Conservation (phyloP, 1,140 invertebrate species). For the Helicoverpa armigera region DNA sequence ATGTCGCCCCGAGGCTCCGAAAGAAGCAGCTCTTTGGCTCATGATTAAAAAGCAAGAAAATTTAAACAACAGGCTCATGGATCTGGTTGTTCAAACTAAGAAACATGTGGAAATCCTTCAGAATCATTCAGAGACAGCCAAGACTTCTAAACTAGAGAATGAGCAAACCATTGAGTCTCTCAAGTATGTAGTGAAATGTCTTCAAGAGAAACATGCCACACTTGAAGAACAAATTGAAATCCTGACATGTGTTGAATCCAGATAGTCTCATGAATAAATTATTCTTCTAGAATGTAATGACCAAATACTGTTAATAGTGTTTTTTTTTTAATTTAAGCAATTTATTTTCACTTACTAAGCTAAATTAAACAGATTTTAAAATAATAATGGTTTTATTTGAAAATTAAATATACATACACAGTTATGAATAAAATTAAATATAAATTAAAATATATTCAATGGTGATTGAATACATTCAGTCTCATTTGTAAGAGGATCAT, state of each 20-base stretch:
- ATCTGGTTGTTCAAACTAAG: constrained; percentile 68
- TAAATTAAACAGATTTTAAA: constrained; percentile 9
- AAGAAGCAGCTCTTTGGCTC: constrained; percentile 72
- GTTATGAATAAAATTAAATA: constrained; percentile 11
- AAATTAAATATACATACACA: not conserved
- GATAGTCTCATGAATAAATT: constrained; percentile 52
- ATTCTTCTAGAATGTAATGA: not conserved
- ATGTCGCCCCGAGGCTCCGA: constrained; percentile 66
- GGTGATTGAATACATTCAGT: constrained; percentile 42
- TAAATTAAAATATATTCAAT: constrained; percentile 11
- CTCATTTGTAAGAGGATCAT: constrained; percentile 48
- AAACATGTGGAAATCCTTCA: constrained; percentile 71
- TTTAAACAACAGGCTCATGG: constrained; percentile 69
- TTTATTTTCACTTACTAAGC: not conserved
- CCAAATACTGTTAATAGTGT: not conserved
- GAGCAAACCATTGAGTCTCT: constrained; percentile 71
- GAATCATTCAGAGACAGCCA: constrained; percentile 67
- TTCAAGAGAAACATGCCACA: constrained; percentile 82
- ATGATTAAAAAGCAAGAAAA: constrained; percentile 79
- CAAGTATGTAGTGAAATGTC: constrained; percentile 79
- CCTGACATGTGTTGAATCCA: constrained; percentile 77
- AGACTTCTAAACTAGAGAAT: constrained; percentile 63
- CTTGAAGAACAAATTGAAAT: constrained; percentile 82
- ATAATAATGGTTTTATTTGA: not conserved
- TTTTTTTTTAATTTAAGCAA: not conserved